Conservation (phyloP, 2,113 vertebrate genomes). For the Vanacampus margaritifer region DNA sequence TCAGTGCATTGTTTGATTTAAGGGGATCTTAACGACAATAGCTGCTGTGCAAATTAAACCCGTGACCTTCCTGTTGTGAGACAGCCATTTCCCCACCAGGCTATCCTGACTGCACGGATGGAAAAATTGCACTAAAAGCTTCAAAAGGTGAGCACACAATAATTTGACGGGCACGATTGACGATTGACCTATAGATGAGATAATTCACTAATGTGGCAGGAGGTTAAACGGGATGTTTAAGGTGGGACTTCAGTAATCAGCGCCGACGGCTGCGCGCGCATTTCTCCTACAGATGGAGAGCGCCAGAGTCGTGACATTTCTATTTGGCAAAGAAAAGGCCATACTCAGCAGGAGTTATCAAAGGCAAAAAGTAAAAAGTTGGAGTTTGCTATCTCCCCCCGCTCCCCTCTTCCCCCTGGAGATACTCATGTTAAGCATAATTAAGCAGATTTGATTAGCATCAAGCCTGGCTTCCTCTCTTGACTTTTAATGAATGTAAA, state of each 20-base stretch:
- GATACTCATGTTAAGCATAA: conserved; percentile 79
- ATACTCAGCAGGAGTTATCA: conserved; percentile 75
- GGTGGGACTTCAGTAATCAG: conserved; percentile 51
- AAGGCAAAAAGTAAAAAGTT: conserved; percentile 75
- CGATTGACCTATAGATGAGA: conserved; percentile 2
- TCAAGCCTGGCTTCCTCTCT: conserved; percentile 80
- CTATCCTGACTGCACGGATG: conserved; percentile 23
- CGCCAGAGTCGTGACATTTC: conserved; percentile 70
- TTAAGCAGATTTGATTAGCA: conserved; percentile 81
- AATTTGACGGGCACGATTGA: not conserved
- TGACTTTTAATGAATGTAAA: conserved; percentile 99
- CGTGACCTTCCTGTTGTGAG: conserved; percentile 59
- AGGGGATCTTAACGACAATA: conserved; percentile 54
- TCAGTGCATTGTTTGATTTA: conserved; percentile 52
- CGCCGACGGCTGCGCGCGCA: conserved; percentile 59
- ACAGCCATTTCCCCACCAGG: conserved; percentile 55
- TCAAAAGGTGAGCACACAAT: not conserved
- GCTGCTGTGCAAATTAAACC: conserved; percentile 54
- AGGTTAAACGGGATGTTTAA: conserved; percentile 40
- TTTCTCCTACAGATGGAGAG: conserved; percentile 63
- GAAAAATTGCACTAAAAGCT: not conserved
- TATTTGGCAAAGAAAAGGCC: conserved; percentile 72
- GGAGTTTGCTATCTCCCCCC: conserved; percentile 61
- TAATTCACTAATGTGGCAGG: conserved; percentile 15
- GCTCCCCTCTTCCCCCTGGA: conserved; percentile 64